A percentile compares a stretch with the other conserved stretches of the same genome.
phyloP scores from a whole-genome alignment of 2,797 vertebrate species.

The Takifugu rubripes region DNA sequence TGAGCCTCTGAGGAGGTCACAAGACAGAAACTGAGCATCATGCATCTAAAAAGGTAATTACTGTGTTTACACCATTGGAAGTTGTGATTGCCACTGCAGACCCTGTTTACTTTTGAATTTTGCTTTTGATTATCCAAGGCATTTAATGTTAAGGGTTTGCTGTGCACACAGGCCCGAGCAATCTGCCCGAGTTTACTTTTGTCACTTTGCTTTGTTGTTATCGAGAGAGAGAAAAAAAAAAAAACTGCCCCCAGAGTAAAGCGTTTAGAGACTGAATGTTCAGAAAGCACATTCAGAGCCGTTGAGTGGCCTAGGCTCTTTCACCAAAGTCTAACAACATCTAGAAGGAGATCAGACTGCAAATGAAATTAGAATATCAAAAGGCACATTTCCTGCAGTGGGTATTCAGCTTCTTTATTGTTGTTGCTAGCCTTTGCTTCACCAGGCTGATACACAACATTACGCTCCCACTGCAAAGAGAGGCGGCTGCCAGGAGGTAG shows the following conservation, averaged over 20 bases:
- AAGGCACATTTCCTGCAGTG: background rate
- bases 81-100: too few species aligned
- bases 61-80: too few species aligned
- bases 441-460: conserved; percentile 7
- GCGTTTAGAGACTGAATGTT: conserved; percentile 2
- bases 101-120: too few species aligned
- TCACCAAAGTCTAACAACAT: conserved; percentile 9
- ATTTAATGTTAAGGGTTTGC: background rate
- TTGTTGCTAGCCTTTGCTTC: conserved; percentile 7
- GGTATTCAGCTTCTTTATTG: conserved; percentile 3
- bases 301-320: conserved; percentile 5
- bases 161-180: background rate
- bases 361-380: conserved; percentile 40
- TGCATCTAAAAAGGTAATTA: background rate
- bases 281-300: conserved; percentile 9
- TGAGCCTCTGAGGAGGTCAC: too few species aligned
- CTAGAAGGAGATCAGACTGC: conserved; percentile 7
- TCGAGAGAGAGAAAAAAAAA: too few species aligned
- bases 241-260: background rate
- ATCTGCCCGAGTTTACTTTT: background rate
- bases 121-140: too few species aligned
- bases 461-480: conserved; percentile 5
- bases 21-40: too few species aligned
- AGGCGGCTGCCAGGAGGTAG: conserved; percentile 28
- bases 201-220: background rate